phyloP scores from a whole-genome alignment of 2,113 vertebrate genomes.

The Himantopus leucocephalus region DNA sequence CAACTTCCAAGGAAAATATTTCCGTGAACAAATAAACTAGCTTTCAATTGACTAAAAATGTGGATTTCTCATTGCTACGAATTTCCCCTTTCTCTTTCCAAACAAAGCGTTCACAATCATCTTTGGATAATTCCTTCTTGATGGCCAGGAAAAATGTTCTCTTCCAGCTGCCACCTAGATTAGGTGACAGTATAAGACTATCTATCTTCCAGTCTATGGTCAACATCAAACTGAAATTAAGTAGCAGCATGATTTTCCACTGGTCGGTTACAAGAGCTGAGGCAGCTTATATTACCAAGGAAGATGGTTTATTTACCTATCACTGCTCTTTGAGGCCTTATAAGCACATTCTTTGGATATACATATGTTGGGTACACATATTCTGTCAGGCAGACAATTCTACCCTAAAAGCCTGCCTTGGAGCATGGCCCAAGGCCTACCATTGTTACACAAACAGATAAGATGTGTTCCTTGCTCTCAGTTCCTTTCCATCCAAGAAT shows the following conservation, averaged over 20 bases:
- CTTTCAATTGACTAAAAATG: slow-evolving; percentile 4
- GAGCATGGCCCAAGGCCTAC: neutral
- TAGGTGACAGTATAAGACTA: neutral
- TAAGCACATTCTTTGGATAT: neutral
- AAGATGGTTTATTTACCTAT: neutral
- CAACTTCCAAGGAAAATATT: slow-evolving; percentile 47
- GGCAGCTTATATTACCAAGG: neutral
- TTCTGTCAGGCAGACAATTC: neutral
- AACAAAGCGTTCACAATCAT: neutral
- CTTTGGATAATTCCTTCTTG: neutral
- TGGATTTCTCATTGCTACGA: slow-evolving; percentile 20
- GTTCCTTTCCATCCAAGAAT: neutral
- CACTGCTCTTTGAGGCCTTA: neutral
- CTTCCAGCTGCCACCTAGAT: slow-evolving; percentile 33
- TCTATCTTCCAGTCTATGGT: neutral
- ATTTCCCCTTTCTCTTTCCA: slow-evolving; percentile 33
- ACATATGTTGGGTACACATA: neutral
- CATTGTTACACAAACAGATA: neutral
- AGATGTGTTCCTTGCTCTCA: neutral
- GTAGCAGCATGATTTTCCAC: neutral
- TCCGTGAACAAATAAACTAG: slow-evolving; percentile 32
- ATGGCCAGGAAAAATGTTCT: slow-evolving; percentile 42
- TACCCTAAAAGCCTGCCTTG: neutral
- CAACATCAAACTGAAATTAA: neutral
- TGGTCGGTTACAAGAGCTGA: neutral